phyloP scores from a whole-genome alignment of 1,140 invertebrate genomes.

The Dinothrombium tinctorium region DNA sequence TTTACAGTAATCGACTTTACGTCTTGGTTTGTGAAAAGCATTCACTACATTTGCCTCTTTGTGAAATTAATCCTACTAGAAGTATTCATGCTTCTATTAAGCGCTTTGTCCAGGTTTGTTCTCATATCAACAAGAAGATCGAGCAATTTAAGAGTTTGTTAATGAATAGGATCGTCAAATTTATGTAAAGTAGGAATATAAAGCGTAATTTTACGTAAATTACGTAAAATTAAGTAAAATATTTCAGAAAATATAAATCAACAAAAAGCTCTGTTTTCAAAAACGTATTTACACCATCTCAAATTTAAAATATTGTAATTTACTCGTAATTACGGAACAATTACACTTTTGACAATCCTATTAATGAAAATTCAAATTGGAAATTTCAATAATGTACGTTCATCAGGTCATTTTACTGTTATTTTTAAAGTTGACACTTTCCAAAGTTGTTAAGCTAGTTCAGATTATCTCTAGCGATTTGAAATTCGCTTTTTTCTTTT shows the following conservation, averaged over 20 bases:
- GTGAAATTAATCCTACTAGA: slow-evolving; percentile 60
- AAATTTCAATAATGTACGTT: no score
- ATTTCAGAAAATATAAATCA: neutral
- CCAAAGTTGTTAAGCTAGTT: neutral
- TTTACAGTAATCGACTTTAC: slow-evolving; percentile 39
- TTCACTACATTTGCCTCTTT: slow-evolving; percentile 51
- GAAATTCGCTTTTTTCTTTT: neutral
- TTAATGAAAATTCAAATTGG: no score
- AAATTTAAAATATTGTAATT: no score
- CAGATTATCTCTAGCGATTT: neutral
- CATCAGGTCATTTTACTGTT: neutral
- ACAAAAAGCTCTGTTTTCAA: neutral
- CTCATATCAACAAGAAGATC: neutral
- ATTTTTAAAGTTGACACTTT: neutral
- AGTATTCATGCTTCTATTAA: slow-evolving; percentile 63
- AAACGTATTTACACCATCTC: no score
- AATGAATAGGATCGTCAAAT: neutral
- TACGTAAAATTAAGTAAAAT: neutral
- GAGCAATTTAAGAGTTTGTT: neutral
- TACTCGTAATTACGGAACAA: no score
- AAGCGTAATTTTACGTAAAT: neutral
- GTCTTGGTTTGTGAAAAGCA: slow-evolving; percentile 59
- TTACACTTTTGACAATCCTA: no score
- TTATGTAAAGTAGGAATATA: neutral
- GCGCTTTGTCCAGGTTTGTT: slow-evolving; percentile 41